These are phyloP conservation scores for Apostichopus japonicus DNA, from an alignment of 35 echinoderm and acorn worm genomes.

Conservation along the genomic window DNA sequence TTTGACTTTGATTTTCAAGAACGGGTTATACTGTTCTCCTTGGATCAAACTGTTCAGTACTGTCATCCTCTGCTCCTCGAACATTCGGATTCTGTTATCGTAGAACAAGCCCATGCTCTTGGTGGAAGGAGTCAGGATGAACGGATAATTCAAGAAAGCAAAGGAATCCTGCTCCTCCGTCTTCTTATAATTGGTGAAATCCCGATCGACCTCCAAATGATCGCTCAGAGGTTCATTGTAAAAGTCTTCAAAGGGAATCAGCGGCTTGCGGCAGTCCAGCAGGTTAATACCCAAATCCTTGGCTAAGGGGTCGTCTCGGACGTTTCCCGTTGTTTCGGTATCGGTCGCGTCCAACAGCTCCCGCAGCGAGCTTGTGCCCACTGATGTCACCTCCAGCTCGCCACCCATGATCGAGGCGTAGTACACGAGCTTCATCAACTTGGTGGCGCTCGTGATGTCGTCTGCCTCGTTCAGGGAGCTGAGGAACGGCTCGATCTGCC, in stretches of 20 bases:
- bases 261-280: slow-evolving; percentile 72
- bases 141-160: slow-evolving; percentile 92
- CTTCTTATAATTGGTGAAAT: slow-evolving; percentile 94
- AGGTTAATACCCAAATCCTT: slow-evolving; percentile 69
- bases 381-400: slow-evolving; percentile 34
- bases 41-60: slow-evolving; percentile 93
- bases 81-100: slow-evolving; percentile 96
- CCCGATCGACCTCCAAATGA: slow-evolving; percentile 81
- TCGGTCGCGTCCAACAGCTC: slow-evolving; percentile 22
- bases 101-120: slow-evolving; percentile 95
- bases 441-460: slow-evolving; percentile 81
- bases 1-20: slow-evolving; percentile 89
- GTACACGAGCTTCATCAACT: slow-evolving; percentile 87
- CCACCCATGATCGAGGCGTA: slow-evolving; percentile 93
- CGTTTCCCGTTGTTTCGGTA: slow-evolving; percentile 18
- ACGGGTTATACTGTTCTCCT: slow-evolving; percentile 91
- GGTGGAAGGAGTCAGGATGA: slow-evolving; percentile 82
- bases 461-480: slow-evolving; percentile 74
- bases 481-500: slow-evolving; percentile 39
- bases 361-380: background rate
- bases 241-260: slow-evolving; percentile 93
- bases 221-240: slow-evolving; percentile 98
- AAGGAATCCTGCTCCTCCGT: slow-evolving; percentile 66
- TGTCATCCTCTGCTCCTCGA: slow-evolving; percentile 84
- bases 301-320: slow-evolving; percentile 72